Conservation (phyloP, 2,797 vertebrate species). For the Acipenser transmontanus region DNA sequence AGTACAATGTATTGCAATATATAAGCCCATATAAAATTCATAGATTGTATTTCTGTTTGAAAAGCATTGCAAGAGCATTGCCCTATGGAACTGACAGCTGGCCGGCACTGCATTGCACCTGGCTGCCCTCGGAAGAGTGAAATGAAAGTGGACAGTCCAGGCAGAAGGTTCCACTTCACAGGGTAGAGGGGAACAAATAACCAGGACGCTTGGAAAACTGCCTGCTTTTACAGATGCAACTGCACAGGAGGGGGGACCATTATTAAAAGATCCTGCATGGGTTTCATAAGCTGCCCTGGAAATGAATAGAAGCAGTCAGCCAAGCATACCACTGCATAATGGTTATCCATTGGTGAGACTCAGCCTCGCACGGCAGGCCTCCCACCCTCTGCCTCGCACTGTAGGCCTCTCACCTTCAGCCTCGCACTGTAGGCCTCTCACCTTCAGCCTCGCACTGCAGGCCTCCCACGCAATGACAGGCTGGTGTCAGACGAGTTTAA, state of each 20-base stretch:
- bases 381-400: background rate
- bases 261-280: constrained; percentile 59
- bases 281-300: constrained; percentile 61
- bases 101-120: too few species aligned
- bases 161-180: too few species aligned
- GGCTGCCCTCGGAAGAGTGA: too few species aligned
- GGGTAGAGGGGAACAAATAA: too few species aligned
- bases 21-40: too few species aligned
- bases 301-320: constrained; percentile 62
- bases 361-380: constrained; percentile 44
- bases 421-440: background rate
- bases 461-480: background rate
- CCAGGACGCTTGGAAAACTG: constrained; percentile 18
- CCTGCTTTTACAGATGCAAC: constrained; percentile 25
- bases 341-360: constrained; percentile 68
- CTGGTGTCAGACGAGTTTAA: too few species aligned
- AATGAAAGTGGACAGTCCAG: too few species aligned
- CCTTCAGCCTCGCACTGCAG: background rate
- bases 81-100: too few species aligned
- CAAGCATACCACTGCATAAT: constrained; percentile 67
- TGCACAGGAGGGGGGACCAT: constrained; percentile 29
- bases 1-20: too few species aligned
- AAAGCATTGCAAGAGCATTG: too few species aligned
- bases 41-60: too few species aligned
- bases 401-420: background rate